These are phyloP conservation scores for Paedocypris micromegethes DNA, from an alignment of 2,797 vertebrate species.

Conservation along the genomic window DNA sequence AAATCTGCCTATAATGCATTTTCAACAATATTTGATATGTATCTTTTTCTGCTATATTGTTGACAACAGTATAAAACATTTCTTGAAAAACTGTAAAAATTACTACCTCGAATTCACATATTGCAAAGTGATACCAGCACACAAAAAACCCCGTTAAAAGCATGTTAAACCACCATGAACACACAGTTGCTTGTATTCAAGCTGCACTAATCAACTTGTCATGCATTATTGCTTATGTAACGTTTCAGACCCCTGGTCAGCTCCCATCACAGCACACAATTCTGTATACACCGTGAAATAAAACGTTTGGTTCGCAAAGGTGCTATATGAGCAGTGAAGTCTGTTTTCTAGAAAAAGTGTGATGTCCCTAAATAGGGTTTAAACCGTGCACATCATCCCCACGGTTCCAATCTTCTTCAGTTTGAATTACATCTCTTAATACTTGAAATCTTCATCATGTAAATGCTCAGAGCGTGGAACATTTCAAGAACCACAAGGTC, in stretches of 20 bases:
- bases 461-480: background rate
- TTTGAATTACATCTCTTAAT: no score
- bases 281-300: background rate
- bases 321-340: slow-evolving; percentile 2
- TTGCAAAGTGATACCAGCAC: slow-evolving; percentile 17
- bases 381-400: slow-evolving; percentile 2
- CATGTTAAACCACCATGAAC: slow-evolving; percentile 8
- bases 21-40: background rate
- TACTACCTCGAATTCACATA: slow-evolving; percentile 6
- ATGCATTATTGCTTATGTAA: slow-evolving; percentile 36
- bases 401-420: background rate
- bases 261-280: slow-evolving; percentile 10
- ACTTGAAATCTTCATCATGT: background rate
- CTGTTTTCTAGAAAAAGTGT: slow-evolving; percentile 7
- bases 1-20: slow-evolving; percentile 6
- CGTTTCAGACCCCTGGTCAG: background rate
- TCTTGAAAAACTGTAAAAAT: slow-evolving; percentile 3
- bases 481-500: background rate
- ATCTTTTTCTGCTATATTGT: no score
- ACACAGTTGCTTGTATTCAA: slow-evolving; percentile 21
- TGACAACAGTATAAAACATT: slow-evolving; percentile 7
- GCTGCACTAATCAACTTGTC: slow-evolving; percentile 13
- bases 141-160: slow-evolving; percentile 12
- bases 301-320: slow-evolving; percentile 3
- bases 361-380: no score